phyloP scores from a whole-genome alignment of 2,797 vertebrate genomes.

The Manis pentadactyla region DNA sequence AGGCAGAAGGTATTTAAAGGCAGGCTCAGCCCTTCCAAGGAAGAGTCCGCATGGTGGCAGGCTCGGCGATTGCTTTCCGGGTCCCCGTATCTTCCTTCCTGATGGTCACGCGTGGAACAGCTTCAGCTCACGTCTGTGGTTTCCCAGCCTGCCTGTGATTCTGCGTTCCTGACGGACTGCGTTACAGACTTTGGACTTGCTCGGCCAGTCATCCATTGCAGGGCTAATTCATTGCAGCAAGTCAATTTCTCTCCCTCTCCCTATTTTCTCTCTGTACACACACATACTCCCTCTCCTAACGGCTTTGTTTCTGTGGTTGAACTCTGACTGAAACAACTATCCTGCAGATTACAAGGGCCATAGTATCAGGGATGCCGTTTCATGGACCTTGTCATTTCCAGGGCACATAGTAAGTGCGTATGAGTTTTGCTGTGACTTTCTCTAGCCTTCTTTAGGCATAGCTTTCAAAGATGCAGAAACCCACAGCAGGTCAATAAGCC shows the following conservation, averaged over 20 bases:
- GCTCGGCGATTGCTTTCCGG: not conserved
- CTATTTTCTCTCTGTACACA: not conserved
- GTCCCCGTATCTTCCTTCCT: not conserved
- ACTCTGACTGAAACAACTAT: not conserved
- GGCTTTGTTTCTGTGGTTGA: not conserved
- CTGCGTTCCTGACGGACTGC: not conserved
- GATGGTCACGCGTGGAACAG: not conserved
- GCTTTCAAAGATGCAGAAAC: not conserved
- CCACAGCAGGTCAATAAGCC: not conserved
- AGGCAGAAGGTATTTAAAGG: not conserved
- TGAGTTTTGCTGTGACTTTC: slow-evolving; percentile 18
- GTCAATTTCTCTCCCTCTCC: not conserved
- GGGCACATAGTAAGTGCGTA: not conserved
- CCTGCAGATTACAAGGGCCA: not conserved
- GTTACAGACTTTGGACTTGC: not conserved
- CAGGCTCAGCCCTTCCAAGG: not conserved
- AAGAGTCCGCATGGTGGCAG: not conserved
- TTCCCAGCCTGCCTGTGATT: not conserved
- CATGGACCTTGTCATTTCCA: not conserved
- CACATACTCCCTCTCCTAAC: not conserved
- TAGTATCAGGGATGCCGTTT: not conserved
- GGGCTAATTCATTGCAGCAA: not conserved
- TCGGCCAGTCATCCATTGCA: not conserved
- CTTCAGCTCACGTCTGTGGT: not conserved
- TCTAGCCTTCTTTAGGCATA: not conserved